Percentiles rank a stretch among this genome's conserved stretches.
Conservation (phyloP, 2,797 vertebrate genomes). For the Acrossocheilus fasciatus region DNA sequence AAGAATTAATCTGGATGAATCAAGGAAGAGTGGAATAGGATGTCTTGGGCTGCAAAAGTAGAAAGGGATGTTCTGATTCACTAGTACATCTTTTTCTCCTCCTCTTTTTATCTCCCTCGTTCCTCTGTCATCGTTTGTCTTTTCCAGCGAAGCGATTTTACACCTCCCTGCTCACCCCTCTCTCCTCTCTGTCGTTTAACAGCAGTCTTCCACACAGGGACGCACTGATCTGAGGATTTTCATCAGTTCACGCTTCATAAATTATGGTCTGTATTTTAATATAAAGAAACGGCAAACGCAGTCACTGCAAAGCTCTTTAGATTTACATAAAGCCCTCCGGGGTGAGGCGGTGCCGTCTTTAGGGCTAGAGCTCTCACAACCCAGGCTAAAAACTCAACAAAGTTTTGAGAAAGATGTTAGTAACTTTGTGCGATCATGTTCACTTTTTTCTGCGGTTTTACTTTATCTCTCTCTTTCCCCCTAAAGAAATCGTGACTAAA, state of each 20-base stretch:
- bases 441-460: conserved; percentile 29
- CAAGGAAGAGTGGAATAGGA: conserved; percentile 66
- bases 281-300: conserved; percentile 74
- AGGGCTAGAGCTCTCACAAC: conserved; percentile 24
- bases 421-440: conserved; percentile 44
- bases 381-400: conserved; percentile 42
- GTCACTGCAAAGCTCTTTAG: conserved; percentile 69
- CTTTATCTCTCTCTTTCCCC: conserved; percentile 59
- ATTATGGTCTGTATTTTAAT: conserved; percentile 81
- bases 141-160: conserved; percentile 67
- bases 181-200: conserved; percentile 62
- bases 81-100: conserved; percentile 62
- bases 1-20: conserved; percentile 71
- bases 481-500: conserved; percentile 8
- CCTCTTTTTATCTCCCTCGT: conserved; percentile 65
- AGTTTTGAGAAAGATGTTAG: conserved; percentile 51
- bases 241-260: conserved; percentile 80
- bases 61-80: conserved; percentile 64
- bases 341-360: conserved; percentile 21
- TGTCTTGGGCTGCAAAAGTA: conserved; percentile 71
- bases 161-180: conserved; percentile 68
- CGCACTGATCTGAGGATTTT: conserved; percentile 81
- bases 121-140: conserved; percentile 76
- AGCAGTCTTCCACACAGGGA: conserved; percentile 69
- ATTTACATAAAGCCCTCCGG: conserved; percentile 65